Conservation (phyloP, 2,113 vertebrate genomes). For the Alces alces region DNA sequence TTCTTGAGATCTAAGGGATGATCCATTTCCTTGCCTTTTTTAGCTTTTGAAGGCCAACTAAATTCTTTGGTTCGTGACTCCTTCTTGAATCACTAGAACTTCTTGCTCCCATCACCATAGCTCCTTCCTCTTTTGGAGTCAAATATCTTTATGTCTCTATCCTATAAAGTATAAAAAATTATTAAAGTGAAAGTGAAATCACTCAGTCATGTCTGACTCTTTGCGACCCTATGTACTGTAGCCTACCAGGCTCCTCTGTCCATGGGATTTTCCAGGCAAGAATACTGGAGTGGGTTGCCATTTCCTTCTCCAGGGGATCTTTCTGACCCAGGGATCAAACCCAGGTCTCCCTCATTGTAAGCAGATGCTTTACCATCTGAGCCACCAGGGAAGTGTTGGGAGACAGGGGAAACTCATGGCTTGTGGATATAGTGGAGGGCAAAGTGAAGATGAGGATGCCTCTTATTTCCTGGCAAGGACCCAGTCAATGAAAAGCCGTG, state of each 20-base stretch:
- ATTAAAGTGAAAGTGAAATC: neutral
- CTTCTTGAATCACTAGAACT: neutral
- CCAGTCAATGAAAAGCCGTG: neutral
- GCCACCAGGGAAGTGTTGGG: neutral
- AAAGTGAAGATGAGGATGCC: neutral
- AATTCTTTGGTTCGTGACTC: neutral
- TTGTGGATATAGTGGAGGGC: neutral
- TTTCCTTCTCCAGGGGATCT: too few relatives aligned
- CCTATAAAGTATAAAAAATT: neutral
- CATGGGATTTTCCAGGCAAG: too few relatives aligned
- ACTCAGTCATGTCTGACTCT: too few relatives aligned
- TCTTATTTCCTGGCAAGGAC: neutral
- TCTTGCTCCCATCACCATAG: neutral
- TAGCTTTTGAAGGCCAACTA: neutral
- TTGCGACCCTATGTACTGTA: too few relatives aligned
- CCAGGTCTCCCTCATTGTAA: too few relatives aligned
- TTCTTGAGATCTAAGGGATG: neutral
- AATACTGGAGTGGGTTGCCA: too few relatives aligned
- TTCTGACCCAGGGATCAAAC: too few relatives aligned
- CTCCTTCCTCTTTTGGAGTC: neutral
- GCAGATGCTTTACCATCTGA: too few relatives aligned
- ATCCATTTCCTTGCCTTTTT: neutral
- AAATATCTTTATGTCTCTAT: neutral
- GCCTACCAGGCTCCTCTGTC: too few relatives aligned
- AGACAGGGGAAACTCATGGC: accelerated